Evolutionary conservation across 2,888 invertebrate species (phyloP).

Genomic region (Plebejus argus): DNA sequence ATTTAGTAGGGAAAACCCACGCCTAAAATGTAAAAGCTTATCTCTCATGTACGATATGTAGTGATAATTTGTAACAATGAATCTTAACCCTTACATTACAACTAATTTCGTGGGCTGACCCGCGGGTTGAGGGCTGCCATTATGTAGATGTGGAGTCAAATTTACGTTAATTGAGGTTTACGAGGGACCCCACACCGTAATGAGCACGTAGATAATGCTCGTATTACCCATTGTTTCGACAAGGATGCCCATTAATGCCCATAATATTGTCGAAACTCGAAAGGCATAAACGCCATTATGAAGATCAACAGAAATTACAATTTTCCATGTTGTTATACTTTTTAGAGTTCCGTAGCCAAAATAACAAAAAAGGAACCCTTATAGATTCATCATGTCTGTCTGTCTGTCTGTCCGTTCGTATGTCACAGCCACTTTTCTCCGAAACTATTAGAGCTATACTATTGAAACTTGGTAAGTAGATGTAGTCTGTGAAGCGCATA

Average conservation of each 20-base stretch:
- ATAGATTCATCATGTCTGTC: too few species aligned
- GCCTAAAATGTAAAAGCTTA: not conserved
- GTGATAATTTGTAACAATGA: slow-evolving; percentile 4
- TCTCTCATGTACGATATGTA: not conserved
- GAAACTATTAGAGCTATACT: too few species aligned
- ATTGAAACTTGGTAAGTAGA: too few species aligned
- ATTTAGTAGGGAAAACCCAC: not conserved
- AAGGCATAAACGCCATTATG: not conserved
- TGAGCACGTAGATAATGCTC: slow-evolving; percentile 39
- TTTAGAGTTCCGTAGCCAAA: too few species aligned
- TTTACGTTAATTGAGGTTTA: slow-evolving; percentile 55
- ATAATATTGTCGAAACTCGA: not conserved
- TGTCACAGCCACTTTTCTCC: too few species aligned
- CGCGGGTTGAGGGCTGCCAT: slow-evolving; percentile 44
- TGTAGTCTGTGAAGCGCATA: too few species aligned
- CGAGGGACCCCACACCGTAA: slow-evolving; percentile 38
- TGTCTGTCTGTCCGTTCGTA: too few species aligned
- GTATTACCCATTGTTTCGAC: slow-evolving; percentile 39
- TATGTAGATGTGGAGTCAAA: slow-evolving; percentile 50
- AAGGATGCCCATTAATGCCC: not conserved
- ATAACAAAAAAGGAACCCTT: too few species aligned
- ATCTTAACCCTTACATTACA: slow-evolving; percentile 15
- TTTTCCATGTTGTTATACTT: not conserved
- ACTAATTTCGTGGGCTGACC: slow-evolving; percentile 3
- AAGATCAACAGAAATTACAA: not conserved